Conservation (phyloP, 1,140 invertebrate genomes). For the Calycopis cecrops region DNA sequence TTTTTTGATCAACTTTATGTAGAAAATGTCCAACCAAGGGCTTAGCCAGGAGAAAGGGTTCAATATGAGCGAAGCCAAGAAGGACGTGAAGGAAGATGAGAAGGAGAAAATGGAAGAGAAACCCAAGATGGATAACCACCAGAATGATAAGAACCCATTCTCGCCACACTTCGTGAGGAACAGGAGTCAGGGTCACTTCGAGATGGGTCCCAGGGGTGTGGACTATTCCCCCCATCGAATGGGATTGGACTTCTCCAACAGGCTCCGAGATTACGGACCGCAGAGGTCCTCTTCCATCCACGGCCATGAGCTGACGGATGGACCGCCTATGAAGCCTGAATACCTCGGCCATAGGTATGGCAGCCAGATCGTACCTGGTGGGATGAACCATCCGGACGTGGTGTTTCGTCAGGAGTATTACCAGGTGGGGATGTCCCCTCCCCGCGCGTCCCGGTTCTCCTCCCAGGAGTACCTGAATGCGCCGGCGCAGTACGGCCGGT, state of each 20-base stretch:
- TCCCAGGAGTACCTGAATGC: constrained; percentile 72
- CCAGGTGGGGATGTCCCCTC: constrained; percentile 59
- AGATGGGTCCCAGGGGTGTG: constrained; percentile 66
- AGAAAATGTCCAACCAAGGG: constrained; percentile 9
- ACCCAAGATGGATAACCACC: constrained; percentile 36
- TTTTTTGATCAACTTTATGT: constrained; percentile 3
- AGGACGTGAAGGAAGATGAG: constrained; percentile 45
- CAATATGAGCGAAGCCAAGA: constrained; percentile 37
- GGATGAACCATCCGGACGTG: constrained; percentile 66
- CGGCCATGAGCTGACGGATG: constrained; percentile 66
- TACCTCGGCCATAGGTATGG: constrained; percentile 56
- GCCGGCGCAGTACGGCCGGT: constrained; percentile 53
- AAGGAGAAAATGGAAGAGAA: constrained; percentile 39
- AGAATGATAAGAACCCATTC: constrained; percentile 57
- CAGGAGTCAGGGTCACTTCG: constrained; percentile 62
- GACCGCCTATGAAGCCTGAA: constrained; percentile 58
- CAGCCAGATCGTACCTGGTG: constrained; percentile 56
- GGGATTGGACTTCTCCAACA: constrained; percentile 58
- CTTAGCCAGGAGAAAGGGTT: constrained; percentile 19
- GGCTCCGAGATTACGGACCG: constrained; percentile 54
- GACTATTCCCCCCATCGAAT: constrained; percentile 70
- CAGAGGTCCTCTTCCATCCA: constrained; percentile 70
- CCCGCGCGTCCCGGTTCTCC: constrained; percentile 65
- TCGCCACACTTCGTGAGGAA: constrained; percentile 55
- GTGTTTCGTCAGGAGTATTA: constrained; percentile 69